These are phyloP conservation scores for Takifugu rubripes DNA, from an alignment of 2,797 vertebrate species.

Conservation along the genomic window DNA sequence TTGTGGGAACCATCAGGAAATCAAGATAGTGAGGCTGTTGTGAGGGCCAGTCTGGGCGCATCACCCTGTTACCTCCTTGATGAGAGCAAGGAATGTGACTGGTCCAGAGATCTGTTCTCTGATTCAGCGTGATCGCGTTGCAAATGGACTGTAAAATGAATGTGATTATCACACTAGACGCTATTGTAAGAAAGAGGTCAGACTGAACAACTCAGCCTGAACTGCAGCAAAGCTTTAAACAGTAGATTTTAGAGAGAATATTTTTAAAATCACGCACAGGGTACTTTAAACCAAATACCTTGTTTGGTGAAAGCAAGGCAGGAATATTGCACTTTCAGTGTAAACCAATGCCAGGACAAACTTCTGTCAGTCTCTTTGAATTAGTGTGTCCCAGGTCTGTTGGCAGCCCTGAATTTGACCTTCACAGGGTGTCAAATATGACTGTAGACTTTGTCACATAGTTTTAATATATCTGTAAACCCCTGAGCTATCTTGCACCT, in stretches of 20 bases:
- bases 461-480: not conserved
- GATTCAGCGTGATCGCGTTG: constrained; percentile 45
- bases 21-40: not conserved
- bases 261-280: too few species aligned
- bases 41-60: not conserved
- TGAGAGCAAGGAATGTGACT: constrained; percentile 45
- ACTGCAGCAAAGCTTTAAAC: too few species aligned
- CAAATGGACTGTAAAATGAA: not conserved
- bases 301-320: too few species aligned
- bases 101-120: constrained; percentile 68
- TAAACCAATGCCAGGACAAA: not conserved
- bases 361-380: not conserved
- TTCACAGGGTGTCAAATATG: not conserved
- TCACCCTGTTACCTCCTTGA: not conserved
- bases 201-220: too few species aligned
- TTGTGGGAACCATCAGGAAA: constrained; percentile 6
- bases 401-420: not conserved
- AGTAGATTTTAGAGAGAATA: too few species aligned
- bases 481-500: not conserved
- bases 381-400: not conserved
- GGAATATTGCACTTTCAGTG: too few species aligned
- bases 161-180: too few species aligned
- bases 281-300: too few species aligned
- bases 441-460: not conserved
- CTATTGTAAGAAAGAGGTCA: too few species aligned